Percentiles rank a stretch among this genome's conserved stretches.
These are phyloP conservation scores for Clarias laeviceps DNA, from an alignment of 2,797 vertebrate genomes.

Conservation along the genomic window DNA sequence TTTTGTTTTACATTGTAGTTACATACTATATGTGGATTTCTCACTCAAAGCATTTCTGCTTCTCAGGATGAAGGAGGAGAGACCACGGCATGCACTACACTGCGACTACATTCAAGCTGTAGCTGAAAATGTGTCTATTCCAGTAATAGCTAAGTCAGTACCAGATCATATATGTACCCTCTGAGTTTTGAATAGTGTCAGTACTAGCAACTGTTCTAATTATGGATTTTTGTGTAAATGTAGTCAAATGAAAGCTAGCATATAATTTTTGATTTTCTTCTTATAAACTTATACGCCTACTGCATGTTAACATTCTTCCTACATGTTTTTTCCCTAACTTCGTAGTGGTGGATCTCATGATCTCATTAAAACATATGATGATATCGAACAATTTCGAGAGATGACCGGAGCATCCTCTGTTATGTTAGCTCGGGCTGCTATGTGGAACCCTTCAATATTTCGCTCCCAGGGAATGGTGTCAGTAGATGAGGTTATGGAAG, in stretches of 20 bases:
- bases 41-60: background rate
- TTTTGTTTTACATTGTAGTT: background rate
- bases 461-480: constrained; percentile 78
- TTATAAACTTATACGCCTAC: background rate
- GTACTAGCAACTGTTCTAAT: background rate
- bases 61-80: constrained; percentile 90
- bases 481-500: constrained; percentile 86
- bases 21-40: background rate
- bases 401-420: constrained; percentile 83
- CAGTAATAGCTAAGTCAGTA: constrained; percentile 94
- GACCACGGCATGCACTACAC: constrained; percentile 88
- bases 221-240: background rate
- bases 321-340: background rate
- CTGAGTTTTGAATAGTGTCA: background rate
- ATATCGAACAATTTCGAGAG: constrained; percentile 67
- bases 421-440: constrained; percentile 93
- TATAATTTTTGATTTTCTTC: background rate
- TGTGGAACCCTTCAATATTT: constrained; percentile 97
- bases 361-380: constrained; percentile 64
- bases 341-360: constrained; percentile 74
- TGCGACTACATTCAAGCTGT: constrained; percentile 89
- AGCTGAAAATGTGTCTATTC: constrained; percentile 83
- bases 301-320: background rate
- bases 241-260: background rate
- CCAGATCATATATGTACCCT: background rate